Base-by-base conservation (phyloP, 1,140 invertebrate species). In the Pseudomyrmex pallidus region DNA sequence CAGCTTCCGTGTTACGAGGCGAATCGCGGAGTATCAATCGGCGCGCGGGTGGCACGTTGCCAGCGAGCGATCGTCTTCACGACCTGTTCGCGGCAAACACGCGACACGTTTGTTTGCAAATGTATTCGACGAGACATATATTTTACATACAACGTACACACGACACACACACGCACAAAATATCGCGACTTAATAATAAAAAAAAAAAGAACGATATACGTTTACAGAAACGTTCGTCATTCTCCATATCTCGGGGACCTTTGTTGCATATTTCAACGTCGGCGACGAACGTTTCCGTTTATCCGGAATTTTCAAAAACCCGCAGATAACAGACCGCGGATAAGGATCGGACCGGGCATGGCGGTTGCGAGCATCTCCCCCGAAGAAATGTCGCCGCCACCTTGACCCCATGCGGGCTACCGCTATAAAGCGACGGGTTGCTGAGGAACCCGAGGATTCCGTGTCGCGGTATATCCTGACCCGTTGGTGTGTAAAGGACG, bases 311-410 rank as follows among this genome's bases (percentile, higher is more conserved):
- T 35, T 72, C 20, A 15, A 72, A 52, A 61, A n/a, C 20, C 50
- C 52, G 22, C 12, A 67, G 63, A 77, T 80, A 44, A 25, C 25
- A 72, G 12, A 35, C 54, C 5, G 13, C 35, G 54, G 66, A 80
- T 80, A 80, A 80, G 22, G 2, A 80, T 80, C 64, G 15, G 35
- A 48, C 52, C 52, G 57, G 64, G 35, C 54, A 15, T n/a, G 20
- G 63, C 52, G 52, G 25, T 17, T 35, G 25, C 68, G 10, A 70
- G 67, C 56, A 54, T 85, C 83, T 72, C 35, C 57, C 56, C 57
- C 56, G 86, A 87, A 89, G 85, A 89, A 90, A 89, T 89, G 88
- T 90, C 85, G 84, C 83, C 84, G 62, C 63, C 59, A 85, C 62
- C 77, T 86, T 89, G 90, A 90, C 88, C 66, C 84, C 73, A 80